Conservation (phyloP, 1,140 invertebrate species). For the Dinoponera quadriceps region DNA sequence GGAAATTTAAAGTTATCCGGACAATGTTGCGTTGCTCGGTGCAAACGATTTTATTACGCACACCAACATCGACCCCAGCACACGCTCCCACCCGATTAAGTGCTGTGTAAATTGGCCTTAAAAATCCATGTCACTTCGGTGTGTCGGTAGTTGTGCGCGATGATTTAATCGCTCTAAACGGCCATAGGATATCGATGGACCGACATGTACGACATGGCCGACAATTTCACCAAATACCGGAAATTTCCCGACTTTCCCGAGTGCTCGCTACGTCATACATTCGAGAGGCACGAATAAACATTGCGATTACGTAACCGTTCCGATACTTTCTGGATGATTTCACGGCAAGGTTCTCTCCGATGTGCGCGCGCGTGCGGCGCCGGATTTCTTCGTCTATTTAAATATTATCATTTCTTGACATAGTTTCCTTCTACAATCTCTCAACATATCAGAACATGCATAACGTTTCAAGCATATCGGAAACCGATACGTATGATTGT, state of each 20-base stretch:
- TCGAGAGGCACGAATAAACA: constrained; percentile 52
- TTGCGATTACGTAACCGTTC: constrained; percentile 41
- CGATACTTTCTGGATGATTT: constrained; percentile 52
- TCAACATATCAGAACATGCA: constrained; percentile 30
- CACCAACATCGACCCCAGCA: constrained; percentile 56
- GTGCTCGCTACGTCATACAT: constrained; percentile 38
- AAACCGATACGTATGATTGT: constrained; percentile 29
- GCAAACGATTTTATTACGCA: constrained; percentile 55
- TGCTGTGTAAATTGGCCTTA: constrained; percentile 67
- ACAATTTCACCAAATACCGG: constrained; percentile 60
- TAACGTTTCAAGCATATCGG: constrained; percentile 21
- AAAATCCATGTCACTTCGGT: constrained; percentile 63
- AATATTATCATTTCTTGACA: constrained; percentile 20
- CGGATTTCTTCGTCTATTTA: constrained; percentile 49
- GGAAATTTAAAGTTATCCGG: constrained; percentile 25
- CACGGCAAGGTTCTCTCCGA: constrained; percentile 27
- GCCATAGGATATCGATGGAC: constrained; percentile 51
- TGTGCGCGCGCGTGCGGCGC: background rate
- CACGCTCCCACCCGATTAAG: constrained; percentile 53
- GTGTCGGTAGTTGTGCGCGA: constrained; percentile 26
- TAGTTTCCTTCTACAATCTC: background rate
- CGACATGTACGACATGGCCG: constrained; percentile 64
- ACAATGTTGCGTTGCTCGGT: constrained; percentile 18
- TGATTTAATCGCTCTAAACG: constrained; percentile 65
- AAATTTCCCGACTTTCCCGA: constrained; percentile 48